Evolutionary conservation across 1,140 invertebrate genomes (phyloP).

Genomic region (Telenomus remus): DNA sequence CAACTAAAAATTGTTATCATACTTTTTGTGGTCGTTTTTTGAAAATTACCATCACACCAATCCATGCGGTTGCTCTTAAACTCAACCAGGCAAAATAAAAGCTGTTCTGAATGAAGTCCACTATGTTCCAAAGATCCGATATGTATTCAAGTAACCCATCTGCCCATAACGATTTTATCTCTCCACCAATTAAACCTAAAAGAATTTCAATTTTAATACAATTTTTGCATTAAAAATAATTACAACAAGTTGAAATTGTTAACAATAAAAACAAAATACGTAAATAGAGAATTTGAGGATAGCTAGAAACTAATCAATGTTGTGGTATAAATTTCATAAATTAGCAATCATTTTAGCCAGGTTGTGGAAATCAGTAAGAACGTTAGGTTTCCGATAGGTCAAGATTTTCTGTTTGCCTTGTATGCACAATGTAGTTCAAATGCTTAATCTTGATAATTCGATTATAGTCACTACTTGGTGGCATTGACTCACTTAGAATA

Average conservation of each 20-base stretch:
- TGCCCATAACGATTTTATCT: slow-evolving; percentile 90
- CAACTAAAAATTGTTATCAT: not conserved
- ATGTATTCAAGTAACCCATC: slow-evolving; percentile 93
- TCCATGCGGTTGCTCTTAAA: slow-evolving; percentile 84
- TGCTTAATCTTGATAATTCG: slow-evolving; percentile 54
- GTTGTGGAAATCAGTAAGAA: slow-evolving; percentile 7
- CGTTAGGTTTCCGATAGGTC: slow-evolving; percentile 35
- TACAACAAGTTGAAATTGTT: too few relatives aligned
- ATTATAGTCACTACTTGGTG: slow-evolving; percentile 35
- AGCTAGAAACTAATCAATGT: too few relatives aligned
- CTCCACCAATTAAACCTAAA: slow-evolving; percentile 91
- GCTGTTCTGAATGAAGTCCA: slow-evolving; percentile 95
- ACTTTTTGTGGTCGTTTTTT: not conserved
- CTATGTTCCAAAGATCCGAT: slow-evolving; percentile 96
- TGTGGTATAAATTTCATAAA: too few relatives aligned
- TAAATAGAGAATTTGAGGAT: too few relatives aligned
- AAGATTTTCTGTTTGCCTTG: slow-evolving; percentile 46
- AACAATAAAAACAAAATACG: too few relatives aligned
- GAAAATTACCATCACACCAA: slow-evolving; percentile 82
- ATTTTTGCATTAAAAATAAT: slow-evolving; percentile 1
- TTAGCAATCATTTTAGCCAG: too few relatives aligned
- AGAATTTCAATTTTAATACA: not conserved
- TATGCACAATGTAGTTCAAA: slow-evolving; percentile 34
- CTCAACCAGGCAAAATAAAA: slow-evolving; percentile 95
- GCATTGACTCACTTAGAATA: slow-evolving; percentile 83